Base-by-base conservation (phyloP, 2,888 invertebrate genomes). In the Brachypterus glaber region DNA sequence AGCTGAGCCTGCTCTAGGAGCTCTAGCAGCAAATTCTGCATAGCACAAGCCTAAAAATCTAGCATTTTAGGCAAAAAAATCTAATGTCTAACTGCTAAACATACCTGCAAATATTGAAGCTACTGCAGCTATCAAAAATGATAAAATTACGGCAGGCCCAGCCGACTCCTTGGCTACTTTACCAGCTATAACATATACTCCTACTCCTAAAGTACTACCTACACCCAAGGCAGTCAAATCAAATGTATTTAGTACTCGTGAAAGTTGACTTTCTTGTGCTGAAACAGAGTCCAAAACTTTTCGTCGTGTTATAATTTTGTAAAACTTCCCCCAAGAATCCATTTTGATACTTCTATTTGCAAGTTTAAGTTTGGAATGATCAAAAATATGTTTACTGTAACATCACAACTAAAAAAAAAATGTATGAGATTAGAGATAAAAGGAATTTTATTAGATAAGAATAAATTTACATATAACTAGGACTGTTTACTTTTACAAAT, bases 1-100 rank as follows among this genome's bases (percentile, higher is more conserved):
- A 0, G 92, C 92, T 0, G 90, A 90, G 4, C 92, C 91, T 1
- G 90, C 89, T 54, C 80, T 81, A 0, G 91, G 91, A 1, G 87
- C 86, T 39, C 88, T 69, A 0, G 88, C 85, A 1, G 89, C 91
- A 60, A 91, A 91, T 66, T 92, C 92, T 0, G 91, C 90, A 64
- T 90, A 92, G 57, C 90, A 91, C 1, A 91, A 66, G 4, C 82
- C 85, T 85, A 60, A 17, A 68, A 21, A 21, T 7, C 5, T 7
- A 21, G 21, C 21, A 7, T 7, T 21, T 5, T 21, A 21, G 7
- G 9, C 21, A 32, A 15, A 13, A 32, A 32, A 8, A 9, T 15
- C 17, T 13, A 15, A 32, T n/a, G n/a, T n/a, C n/a, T n/a, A n/a
- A n/a, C n/a, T n/a, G n/a, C n/a, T 25, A 26, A 11, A 40, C 64